phyloP scores from a whole-genome alignment of 1,140 invertebrate genomes.

The Grapholita molesta region DNA sequence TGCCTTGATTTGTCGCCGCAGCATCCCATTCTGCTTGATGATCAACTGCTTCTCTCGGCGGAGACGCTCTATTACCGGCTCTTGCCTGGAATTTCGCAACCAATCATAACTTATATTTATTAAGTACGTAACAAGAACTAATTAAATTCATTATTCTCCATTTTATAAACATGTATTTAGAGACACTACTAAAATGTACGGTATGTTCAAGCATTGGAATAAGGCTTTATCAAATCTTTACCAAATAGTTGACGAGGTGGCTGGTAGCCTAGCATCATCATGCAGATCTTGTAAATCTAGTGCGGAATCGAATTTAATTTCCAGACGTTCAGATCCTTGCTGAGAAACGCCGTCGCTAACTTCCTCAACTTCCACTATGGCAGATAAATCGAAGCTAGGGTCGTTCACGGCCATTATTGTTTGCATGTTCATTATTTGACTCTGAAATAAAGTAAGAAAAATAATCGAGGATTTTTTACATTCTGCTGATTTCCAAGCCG shows the following conservation, averaged over 20 bases:
- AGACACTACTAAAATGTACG: too few relatives aligned
- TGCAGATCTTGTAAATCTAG: constrained; percentile 50
- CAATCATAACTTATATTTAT: too few relatives aligned
- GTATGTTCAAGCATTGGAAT: too few relatives aligned
- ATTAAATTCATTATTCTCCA: too few relatives aligned
- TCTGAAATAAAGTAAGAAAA: constrained; percentile 47
- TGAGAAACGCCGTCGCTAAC: constrained; percentile 51
- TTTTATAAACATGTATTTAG: too few relatives aligned
- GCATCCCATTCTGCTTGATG: constrained; percentile 67
- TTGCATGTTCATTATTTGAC: constrained; percentile 71
- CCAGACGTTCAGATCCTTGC: constrained; percentile 56
- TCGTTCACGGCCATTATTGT: constrained; percentile 65
- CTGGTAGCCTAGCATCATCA: constrained; percentile 49
- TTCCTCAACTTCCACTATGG: constrained; percentile 71
- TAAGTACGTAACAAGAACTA: too few relatives aligned
- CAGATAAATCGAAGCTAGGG: constrained; percentile 69
- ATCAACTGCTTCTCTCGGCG: constrained; percentile 69
- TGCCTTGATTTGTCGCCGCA: constrained; percentile 70
- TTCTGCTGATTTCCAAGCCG: too few relatives aligned
- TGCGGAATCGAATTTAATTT: constrained; percentile 60
- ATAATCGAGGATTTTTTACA: too few relatives aligned
- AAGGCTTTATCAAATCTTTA: constrained; percentile 24
- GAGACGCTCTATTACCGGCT: constrained; percentile 64
- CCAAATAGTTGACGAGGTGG: constrained; percentile 59
- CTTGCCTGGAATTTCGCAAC: constrained; percentile 65